phyloP scores from a whole-genome alignment of 2,888 invertebrate species.

The Galerucella pusilla region DNA sequence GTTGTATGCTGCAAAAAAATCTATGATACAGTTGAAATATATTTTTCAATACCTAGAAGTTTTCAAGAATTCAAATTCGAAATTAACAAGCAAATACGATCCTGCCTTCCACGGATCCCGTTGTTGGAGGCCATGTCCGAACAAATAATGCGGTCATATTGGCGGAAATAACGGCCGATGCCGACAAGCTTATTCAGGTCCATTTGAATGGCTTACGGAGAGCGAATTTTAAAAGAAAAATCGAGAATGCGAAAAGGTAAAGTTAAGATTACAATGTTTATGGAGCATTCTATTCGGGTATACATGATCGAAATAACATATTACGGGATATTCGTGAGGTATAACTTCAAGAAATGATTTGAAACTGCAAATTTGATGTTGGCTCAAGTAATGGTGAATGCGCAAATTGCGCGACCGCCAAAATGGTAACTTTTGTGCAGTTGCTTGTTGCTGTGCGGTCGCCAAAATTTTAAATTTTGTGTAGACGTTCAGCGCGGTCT shows the following conservation, averaged over 20 bases:
- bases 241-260: constrained; percentile 1
- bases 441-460: no score
- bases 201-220: constrained; percentile 12
- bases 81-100: no score
- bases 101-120: background rate
- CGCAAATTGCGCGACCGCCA: no score
- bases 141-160: constrained; percentile 4
- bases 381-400: no score
- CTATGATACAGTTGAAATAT: no score
- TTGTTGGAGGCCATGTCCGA: background rate
- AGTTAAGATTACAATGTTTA: constrained; percentile 10
- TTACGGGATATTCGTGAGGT: background rate
- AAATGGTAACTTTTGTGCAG: no score
- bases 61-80: no score
- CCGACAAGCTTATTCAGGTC: constrained; percentile 13
- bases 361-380: background rate
- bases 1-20: no score
- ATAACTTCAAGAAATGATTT: background rate
- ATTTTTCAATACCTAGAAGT: no score
- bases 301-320: constrained; percentile 13
- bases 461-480: no score
- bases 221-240: constrained; percentile 9
- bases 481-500: no score
- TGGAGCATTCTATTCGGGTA: constrained; percentile 8
- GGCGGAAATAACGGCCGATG: constrained; percentile 11